These are phyloP conservation scores for Gnathonemus echidnorhynchus DNA, from an alignment of 2,113 vertebrate species.

Conservation along the genomic window DNA sequence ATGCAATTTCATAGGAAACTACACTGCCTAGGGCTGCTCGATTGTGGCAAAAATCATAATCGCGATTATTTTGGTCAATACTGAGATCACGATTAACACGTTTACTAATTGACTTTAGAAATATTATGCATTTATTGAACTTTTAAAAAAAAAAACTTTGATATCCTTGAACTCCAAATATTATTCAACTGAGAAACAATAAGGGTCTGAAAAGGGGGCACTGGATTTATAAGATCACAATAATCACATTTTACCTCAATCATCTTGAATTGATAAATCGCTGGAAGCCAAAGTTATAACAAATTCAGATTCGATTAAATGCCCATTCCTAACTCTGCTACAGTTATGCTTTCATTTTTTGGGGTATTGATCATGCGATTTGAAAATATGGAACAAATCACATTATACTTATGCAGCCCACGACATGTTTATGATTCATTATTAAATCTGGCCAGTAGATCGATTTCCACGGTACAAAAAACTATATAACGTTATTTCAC, in stretches of 20 bases:
- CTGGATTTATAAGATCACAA: background rate
- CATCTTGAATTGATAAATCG: background rate
- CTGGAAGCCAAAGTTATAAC: background rate
- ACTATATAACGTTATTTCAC: background rate
- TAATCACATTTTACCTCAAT: background rate
- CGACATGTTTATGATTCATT: background rate
- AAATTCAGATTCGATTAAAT: background rate
- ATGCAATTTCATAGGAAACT: too few relatives aligned
- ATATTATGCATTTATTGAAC: background rate
- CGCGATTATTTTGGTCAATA: background rate
- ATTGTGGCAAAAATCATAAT: background rate
- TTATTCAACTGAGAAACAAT: background rate
- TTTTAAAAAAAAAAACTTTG: background rate
- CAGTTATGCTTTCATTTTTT: background rate
- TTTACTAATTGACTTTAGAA: background rate
- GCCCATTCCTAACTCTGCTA: background rate
- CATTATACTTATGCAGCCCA: background rate
- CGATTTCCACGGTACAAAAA: background rate
- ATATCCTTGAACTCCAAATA: background rate
- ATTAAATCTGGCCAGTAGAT: background rate
- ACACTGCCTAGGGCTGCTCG: too few relatives aligned
- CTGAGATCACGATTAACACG: background rate
- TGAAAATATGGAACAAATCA: background rate
- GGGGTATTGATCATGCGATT: background rate
- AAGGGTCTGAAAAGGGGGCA: background rate